Evolutionary conservation across 37 sponge, comb jelly and placozoan genomes (phyloP).

Genomic region (Agelas oroides): DNA sequence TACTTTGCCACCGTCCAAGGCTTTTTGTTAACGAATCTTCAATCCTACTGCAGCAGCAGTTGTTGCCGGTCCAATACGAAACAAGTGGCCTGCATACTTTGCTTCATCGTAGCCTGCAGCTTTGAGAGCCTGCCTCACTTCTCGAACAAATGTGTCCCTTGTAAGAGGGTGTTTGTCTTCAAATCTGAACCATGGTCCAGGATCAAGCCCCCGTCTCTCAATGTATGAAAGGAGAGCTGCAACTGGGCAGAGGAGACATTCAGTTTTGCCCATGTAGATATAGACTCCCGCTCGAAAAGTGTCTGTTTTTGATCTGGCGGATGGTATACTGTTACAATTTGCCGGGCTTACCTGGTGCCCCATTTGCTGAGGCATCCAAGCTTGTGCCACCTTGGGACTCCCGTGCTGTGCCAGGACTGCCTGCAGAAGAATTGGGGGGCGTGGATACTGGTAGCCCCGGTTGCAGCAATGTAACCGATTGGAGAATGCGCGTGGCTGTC

Average conservation of each 20-base stretch:
- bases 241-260: constrained; percentile 4
- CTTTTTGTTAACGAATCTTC: constrained; percentile 27
- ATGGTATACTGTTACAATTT: no score
- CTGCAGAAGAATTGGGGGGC: no score
- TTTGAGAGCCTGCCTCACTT: background rate
- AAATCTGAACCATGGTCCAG: constrained; percentile 18
- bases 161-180: constrained; percentile 11
- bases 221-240: constrained; percentile 17
- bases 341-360: no score
- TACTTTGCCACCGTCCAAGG: constrained; percentile 27
- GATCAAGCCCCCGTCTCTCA: background rate
- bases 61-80: constrained; percentile 40
- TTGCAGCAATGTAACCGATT: no score
- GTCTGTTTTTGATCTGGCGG: constrained; percentile 56
- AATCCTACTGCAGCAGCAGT: constrained; percentile 24
- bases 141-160: constrained; percentile 1
- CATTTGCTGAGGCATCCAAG: no score
- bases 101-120: background rate
- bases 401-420: no score
- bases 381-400: no score
- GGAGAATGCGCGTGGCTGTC: no score
- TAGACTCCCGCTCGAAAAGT: constrained; percentile 29
- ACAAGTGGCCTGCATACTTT: constrained; percentile 24
- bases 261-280: constrained; percentile 13
- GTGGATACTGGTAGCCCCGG: no score